These are phyloP conservation scores for Zosterops pallidus DNA, from an alignment of 2,113 vertebrate species.

Conservation along the genomic window DNA sequence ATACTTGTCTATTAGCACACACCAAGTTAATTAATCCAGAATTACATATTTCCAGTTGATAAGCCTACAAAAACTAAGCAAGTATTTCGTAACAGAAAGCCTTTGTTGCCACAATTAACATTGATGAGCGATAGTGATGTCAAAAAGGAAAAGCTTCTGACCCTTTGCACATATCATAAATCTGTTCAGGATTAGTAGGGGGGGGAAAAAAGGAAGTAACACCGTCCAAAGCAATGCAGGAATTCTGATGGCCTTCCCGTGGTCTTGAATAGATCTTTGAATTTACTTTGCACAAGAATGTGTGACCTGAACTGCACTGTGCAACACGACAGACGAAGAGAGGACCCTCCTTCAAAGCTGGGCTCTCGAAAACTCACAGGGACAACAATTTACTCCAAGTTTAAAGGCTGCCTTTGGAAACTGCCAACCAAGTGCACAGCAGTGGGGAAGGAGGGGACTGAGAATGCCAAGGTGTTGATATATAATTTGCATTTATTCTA, in stretches of 20 bases:
- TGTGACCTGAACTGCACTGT: not conserved
- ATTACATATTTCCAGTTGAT: not conserved
- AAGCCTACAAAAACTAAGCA: not conserved
- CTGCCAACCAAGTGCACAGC: not conserved
- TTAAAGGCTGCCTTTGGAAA: conserved; percentile 22
- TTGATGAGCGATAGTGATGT: not conserved
- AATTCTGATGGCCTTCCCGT: not conserved
- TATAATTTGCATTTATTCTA: not conserved
- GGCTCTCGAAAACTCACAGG: not conserved
- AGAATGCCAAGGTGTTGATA: not conserved
- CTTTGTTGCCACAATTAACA: not conserved
- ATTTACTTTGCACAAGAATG: not conserved
- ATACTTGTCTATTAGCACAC: not conserved
- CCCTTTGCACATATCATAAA: not conserved
- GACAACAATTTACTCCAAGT: not conserved
- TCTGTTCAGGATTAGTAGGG: not conserved
- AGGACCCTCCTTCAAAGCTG: not conserved
- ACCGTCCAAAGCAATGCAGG: not conserved
- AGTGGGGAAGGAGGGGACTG: not conserved
- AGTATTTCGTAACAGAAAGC: conserved; percentile 14
- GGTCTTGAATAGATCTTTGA: not conserved
- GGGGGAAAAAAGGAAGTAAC: not conserved
- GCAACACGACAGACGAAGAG: not conserved
- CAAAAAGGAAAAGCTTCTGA: not conserved
- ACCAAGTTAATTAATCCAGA: not conserved